These are phyloP conservation scores for Myiotriccus ornatus DNA, from an alignment of 2,797 vertebrate species.

Conservation along the genomic window DNA sequence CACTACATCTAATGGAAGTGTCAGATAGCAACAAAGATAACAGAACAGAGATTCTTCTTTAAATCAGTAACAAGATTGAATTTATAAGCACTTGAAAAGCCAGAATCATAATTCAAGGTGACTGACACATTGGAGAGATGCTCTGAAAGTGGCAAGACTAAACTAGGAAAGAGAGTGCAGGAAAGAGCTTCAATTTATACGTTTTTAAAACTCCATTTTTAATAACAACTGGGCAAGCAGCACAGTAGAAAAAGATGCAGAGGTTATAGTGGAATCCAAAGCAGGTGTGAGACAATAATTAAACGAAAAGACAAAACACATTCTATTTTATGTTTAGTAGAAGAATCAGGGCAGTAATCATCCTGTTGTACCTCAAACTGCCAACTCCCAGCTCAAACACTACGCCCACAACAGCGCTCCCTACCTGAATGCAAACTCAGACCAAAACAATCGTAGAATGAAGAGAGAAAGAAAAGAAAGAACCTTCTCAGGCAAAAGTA, in stretches of 20 bases:
- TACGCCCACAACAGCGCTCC: neutral
- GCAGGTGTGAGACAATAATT: neutral
- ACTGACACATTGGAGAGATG: neutral
- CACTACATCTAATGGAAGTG: neutral
- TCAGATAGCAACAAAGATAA: neutral
- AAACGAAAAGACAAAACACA: neutral
- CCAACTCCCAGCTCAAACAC: neutral
- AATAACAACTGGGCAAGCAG: neutral
- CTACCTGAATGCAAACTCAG: neutral
- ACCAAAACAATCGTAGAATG: neutral
- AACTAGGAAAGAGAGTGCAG: neutral
- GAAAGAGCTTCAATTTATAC: neutral
- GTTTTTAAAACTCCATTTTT: neutral
- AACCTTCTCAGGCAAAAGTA: neutral
- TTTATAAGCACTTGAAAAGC: neutral
- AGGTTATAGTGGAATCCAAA: neutral
- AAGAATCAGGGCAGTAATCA: neutral
- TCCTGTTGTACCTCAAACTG: neutral
- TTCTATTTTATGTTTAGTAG: neutral
- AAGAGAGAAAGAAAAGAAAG: neutral
- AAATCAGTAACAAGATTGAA: neutral
- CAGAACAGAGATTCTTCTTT: neutral
- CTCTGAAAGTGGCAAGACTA: neutral
- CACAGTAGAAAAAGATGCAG: neutral
- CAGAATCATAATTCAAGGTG: neutral